phyloP scores from a whole-genome alignment of 2,888 invertebrate species.

The Micoletzkya japonica region DNA sequence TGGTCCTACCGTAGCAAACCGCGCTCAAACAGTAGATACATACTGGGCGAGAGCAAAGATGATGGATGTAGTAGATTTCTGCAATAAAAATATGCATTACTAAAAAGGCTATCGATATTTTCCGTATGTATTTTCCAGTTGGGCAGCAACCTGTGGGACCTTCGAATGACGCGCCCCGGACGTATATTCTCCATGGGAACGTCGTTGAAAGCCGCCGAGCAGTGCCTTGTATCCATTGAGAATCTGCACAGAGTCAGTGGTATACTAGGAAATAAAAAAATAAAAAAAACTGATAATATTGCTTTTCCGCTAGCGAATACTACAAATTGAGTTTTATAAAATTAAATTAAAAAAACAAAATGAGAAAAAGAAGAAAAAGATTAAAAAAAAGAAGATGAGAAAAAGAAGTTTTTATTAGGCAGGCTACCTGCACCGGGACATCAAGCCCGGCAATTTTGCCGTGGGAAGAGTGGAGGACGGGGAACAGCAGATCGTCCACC shows the following conservation, averaged over 20 bases:
- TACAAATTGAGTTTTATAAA: too few relatives aligned
- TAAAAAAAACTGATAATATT: slow-evolving; percentile 30
- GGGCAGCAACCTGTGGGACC: slow-evolving; percentile 54
- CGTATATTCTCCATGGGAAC: slow-evolving; percentile 32
- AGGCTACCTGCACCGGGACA: slow-evolving; percentile 53
- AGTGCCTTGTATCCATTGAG: slow-evolving; percentile 38
- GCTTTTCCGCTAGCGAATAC: slow-evolving; percentile 33
- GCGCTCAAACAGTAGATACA: background rate
- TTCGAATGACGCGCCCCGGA: slow-evolving; percentile 41
- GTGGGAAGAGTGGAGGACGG: slow-evolving; percentile 40
- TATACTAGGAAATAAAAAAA: slow-evolving; percentile 11
- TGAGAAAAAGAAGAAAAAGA: too few relatives aligned
- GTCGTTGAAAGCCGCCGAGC: slow-evolving; percentile 36
- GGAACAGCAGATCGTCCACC: slow-evolving; percentile 48
- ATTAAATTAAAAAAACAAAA: too few relatives aligned
- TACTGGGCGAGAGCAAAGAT: too few relatives aligned
- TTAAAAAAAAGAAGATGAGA: slow-evolving; percentile 30
- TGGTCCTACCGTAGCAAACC: background rate
- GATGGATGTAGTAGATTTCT: too few relatives aligned
- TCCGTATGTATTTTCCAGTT: slow-evolving; percentile 33
- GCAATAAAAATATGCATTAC: too few relatives aligned
- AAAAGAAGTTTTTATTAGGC: slow-evolving; percentile 38
- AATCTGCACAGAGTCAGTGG: slow-evolving; percentile 40
- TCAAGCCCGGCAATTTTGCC: slow-evolving; percentile 53
- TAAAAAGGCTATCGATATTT: background rate